These are phyloP conservation scores for Cuculus canorus DNA, from an alignment of 2,797 vertebrate species.

Conservation along the genomic window DNA sequence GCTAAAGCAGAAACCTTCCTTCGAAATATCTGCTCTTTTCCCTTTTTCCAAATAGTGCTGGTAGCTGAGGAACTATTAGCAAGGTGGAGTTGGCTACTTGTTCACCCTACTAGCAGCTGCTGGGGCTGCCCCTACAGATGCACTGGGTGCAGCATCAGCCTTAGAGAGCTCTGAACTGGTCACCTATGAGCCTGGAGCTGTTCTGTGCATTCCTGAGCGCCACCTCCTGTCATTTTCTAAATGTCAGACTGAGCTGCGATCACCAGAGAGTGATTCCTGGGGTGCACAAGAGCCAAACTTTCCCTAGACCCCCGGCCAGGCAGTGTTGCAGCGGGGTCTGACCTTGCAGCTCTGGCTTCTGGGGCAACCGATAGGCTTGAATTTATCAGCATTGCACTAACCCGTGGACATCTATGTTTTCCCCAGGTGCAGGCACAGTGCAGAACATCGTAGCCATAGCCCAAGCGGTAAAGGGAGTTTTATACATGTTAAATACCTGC, in stretches of 20 bases:
- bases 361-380: background rate
- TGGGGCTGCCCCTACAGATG: accelerated
- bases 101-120: background rate
- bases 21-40: accelerated
- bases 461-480: accelerated
- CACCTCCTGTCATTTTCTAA: background rate
- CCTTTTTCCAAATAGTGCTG: accelerated
- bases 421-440: accelerated
- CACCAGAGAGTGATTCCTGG: accelerated
- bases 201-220: background rate
- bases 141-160: background rate
- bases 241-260: accelerated
- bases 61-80: accelerated
- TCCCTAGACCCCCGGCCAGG: too few species aligned
- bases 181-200: accelerated
- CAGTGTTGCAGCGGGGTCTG: background rate
- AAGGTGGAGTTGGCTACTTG: background rate
- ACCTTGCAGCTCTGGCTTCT: background rate
- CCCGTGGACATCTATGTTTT: accelerated
- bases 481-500: accelerated
- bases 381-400: accelerated
- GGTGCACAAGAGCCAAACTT: background rate
- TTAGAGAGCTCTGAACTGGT: accelerated
- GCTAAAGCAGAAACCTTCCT: background rate
- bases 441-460: accelerated